phyloP scores from a whole-genome alignment of 2,888 invertebrate genomes.

The Eulithis testata region DNA sequence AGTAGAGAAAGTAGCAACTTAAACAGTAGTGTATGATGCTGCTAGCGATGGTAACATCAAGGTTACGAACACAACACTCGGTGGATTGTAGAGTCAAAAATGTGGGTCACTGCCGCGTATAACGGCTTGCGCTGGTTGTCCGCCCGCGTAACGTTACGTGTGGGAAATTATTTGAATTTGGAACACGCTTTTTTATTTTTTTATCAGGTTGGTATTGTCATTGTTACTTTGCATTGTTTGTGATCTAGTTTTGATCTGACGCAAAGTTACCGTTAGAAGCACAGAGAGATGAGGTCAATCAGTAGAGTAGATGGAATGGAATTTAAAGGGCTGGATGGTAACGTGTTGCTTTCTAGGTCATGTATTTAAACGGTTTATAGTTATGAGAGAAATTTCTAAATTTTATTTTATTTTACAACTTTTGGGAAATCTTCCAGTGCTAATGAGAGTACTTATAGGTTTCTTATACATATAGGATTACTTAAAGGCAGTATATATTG shows the following conservation, averaged over 20 bases:
- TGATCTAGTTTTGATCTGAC: conserved; percentile 67
- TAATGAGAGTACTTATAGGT: too few relatives aligned
- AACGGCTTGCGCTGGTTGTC: conserved; percentile 80
- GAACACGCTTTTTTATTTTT: conserved; percentile 73
- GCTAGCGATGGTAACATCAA: conserved; percentile 54
- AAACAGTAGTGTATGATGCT: conserved; percentile 44
- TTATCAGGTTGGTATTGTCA: conserved; percentile 63
- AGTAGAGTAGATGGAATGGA: background rate
- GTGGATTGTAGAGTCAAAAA: conserved; percentile 68
- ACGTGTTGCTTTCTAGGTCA: too few relatives aligned
- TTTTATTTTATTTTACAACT: too few relatives aligned
- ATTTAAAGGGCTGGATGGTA: background rate
- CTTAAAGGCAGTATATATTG: too few relatives aligned
- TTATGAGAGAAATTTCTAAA: too few relatives aligned
- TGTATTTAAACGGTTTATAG: too few relatives aligned
- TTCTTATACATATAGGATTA: too few relatives aligned
- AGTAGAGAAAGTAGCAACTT: conserved; percentile 44
- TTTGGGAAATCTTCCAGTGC: too few relatives aligned
- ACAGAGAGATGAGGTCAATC: conserved; percentile 32
- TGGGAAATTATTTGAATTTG: conserved; percentile 84
- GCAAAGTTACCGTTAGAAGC: conserved; percentile 49
- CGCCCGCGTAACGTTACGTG: conserved; percentile 85
- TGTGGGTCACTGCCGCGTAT: conserved; percentile 83
- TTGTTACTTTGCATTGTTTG: conserved; percentile 67
- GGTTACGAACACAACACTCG: conserved; percentile 70